These are phyloP conservation scores for Poecilia wingei DNA, from an alignment of 2,797 vertebrate genomes.

Conservation along the genomic window DNA sequence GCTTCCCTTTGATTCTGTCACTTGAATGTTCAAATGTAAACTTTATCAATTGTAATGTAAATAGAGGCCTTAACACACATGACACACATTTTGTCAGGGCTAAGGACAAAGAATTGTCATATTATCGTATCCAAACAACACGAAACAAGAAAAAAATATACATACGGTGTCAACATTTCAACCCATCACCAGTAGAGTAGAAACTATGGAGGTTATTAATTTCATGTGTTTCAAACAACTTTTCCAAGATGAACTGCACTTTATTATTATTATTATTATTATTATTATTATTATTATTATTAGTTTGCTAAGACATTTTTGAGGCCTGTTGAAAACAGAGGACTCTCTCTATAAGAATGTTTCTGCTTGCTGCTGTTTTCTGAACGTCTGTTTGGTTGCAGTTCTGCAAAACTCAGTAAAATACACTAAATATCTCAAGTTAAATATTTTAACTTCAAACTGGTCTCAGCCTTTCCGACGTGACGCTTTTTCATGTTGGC, in stretches of 20 bases:
- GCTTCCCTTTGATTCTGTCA: slow-evolving; percentile 46
- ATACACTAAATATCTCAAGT: neutral
- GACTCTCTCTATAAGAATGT: neutral
- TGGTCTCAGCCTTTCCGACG: neutral
- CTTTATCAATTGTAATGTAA: slow-evolving; percentile 67
- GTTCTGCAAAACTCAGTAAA: slow-evolving; percentile 37
- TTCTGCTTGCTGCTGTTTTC: slow-evolving; percentile 9
- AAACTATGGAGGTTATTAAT: slow-evolving; percentile 20
- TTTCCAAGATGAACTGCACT: slow-evolving; percentile 16
- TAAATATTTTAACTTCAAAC: neutral
- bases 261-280: neutral
- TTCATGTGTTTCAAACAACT: slow-evolving; percentile 42
- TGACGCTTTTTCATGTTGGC: neutral
- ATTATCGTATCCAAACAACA: slow-evolving; percentile 37
- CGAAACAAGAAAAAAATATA: slow-evolving; percentile 37
- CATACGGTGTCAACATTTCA: slow-evolving; percentile 48
- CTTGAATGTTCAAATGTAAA: slow-evolving; percentile 51
- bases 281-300: neutral
- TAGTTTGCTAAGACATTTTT: neutral
- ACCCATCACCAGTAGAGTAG: slow-evolving; percentile 30
- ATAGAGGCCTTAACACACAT: slow-evolving; percentile 76
- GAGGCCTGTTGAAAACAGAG: neutral
- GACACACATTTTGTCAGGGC: slow-evolving; percentile 60
- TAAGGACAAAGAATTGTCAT: slow-evolving; percentile 63
- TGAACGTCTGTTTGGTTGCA: slow-evolving; percentile 15